Percentiles rank a stretch among this genome's conserved stretches.
phyloP scores from a whole-genome alignment of 1,140 invertebrate genomes.

The Trichonephila clavata region DNA sequence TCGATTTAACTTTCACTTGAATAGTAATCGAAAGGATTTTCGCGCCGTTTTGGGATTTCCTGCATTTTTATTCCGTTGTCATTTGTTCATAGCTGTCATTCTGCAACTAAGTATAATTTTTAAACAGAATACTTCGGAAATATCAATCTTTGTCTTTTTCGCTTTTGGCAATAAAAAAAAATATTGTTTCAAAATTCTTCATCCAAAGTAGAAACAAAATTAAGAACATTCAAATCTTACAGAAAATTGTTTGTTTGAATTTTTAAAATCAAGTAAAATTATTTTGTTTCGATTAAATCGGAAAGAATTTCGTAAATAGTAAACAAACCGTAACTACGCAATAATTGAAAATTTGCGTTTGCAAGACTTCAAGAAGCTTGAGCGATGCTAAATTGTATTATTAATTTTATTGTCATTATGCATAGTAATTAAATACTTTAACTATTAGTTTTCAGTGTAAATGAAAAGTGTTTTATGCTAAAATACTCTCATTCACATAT shows the following conservation, averaged over 20 bases:
- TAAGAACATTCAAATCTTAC: not conserved
- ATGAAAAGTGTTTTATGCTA: no score
- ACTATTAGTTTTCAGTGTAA: no score
- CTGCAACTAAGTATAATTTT: no score
- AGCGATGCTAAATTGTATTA: no score
- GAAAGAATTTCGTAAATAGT: not conserved
- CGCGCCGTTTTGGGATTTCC: not conserved
- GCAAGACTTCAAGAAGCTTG: no score
- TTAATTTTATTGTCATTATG: no score
- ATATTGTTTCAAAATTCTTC: not conserved
- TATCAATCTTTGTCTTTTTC: not conserved
- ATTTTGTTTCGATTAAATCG: not conserved
- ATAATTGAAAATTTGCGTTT: not conserved
- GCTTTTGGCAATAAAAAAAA: not conserved
- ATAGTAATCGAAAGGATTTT: not conserved
- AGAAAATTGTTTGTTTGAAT: not conserved
- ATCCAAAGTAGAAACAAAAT: not conserved
- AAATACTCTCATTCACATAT: no score
- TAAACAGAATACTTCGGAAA: no score
- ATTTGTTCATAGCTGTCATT: no score
- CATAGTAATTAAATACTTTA: no score
- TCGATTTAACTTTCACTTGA: slow-evolving; percentile 40
- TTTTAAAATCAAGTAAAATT: not conserved
- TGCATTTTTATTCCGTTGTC: no score
- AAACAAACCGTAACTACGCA: not conserved